Conservation (phyloP, 2,797 vertebrate genomes). For the Brachyalestes nurse region DNA sequence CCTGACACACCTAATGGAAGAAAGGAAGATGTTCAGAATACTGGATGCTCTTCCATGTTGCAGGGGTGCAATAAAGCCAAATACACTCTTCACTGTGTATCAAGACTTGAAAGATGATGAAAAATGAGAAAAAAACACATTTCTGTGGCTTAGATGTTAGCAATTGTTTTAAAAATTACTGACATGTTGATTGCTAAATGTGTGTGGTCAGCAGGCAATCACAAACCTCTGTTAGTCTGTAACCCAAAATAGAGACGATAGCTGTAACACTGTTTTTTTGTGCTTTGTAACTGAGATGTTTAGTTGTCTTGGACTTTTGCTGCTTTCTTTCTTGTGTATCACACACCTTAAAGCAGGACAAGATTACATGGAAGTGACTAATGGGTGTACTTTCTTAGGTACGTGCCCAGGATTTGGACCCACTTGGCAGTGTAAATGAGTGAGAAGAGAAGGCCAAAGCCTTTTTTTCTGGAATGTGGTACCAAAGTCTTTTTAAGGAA, state of each 20-base stretch:
- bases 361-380: too few relatives aligned
- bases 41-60: conserved; percentile 1
- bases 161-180: background rate
- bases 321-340: too few relatives aligned
- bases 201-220: background rate
- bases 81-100: background rate
- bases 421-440: background rate
- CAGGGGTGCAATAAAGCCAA: background rate
- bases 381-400: background rate
- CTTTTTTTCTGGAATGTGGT: background rate
- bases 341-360: too few relatives aligned
- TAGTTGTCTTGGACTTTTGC: background rate
- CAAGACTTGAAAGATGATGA: background rate
- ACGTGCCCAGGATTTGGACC: background rate
- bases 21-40: background rate
- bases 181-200: background rate
- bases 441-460: background rate
- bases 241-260: background rate
- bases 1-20: background rate
- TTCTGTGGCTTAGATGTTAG: background rate
- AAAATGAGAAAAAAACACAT: background rate
- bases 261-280: background rate
- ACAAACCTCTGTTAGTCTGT: background rate
- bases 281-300: background rate
- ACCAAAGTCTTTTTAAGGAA: conserved; percentile 13